Conservation (phyloP, 1,140 invertebrate species). For the Lepidurus couesii region DNA sequence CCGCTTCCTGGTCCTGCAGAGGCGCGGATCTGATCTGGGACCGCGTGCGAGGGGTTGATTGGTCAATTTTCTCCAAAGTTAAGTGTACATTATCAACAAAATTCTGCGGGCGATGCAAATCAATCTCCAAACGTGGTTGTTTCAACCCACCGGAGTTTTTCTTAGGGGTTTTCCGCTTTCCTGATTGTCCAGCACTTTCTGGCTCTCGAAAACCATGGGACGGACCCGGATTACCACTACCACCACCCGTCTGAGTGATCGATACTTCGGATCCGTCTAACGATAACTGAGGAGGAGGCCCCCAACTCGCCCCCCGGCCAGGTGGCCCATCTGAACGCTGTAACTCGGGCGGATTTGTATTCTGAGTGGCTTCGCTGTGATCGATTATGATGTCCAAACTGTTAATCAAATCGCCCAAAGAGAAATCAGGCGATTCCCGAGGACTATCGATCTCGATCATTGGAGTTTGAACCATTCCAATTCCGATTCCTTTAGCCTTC, state of each 20-base stretch:
- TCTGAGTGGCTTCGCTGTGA: background rate
- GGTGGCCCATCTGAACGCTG: background rate
- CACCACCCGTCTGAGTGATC: background rate
- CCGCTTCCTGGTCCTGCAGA: background rate
- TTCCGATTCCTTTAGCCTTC: background rate
- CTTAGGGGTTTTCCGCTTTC: background rate
- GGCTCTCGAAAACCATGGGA: background rate
- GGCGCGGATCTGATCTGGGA: background rate
- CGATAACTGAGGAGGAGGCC: background rate
- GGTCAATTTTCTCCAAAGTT: background rate
- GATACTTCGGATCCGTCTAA: background rate
- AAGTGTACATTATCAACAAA: slow-evolving; percentile 10
- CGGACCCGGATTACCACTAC: too few species aligned
- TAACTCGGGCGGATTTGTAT: background rate
- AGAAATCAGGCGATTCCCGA: background rate
- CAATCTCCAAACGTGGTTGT: background rate
- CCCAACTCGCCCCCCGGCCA: background rate
- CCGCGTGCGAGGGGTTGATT: background rate
- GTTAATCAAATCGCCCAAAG: background rate
- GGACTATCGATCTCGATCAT: background rate
- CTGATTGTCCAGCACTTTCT: background rate
- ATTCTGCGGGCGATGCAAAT: background rate
- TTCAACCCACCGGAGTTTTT: background rate
- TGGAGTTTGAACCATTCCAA: background rate
- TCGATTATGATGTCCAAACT: background rate